Evolutionary conservation across 2,797 vertebrate species (phyloP), one percentile per base, ranked within the genome.

Genomic region (Mycteria americana): DNA sequence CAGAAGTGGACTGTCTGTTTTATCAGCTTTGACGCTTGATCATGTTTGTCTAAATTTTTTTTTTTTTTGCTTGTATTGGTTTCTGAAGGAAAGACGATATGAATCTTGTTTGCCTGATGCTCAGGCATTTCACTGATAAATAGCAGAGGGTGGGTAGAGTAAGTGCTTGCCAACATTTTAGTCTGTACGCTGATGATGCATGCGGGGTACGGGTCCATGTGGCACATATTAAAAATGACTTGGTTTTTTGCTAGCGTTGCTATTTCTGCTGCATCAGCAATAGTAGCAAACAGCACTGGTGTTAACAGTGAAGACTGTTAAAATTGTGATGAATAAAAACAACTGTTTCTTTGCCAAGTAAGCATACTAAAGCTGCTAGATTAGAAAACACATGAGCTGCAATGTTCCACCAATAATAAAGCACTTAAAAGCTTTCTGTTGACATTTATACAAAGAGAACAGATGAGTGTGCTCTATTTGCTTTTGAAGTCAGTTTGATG

Each of bases 361-460:
- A 96, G 90, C 86, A 69, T 93, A 85, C 54, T 90, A 95, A 94
- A 88, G 92, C 88, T 95, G 73, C 63, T 93, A 94, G 94, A 93
- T 96, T 95, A 95, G 92, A 90, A 95, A 96, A 88, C 92, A 70
- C 62, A 81, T 39, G 87, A 95, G 94, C 94, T 95, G 90, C 91
- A 82, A 27, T 76, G 84, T 96, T 95, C 88, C 57, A 89, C 94
- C 74, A 63, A n/a, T 96, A 95, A 94, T 95, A 96, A 96, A 96
- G 89, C 89, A 89, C 89, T 95, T 96, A 79, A 96, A 95, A 97
- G 95, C 93, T 90, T 95, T 94, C 79, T 91, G 82, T 95, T 96
- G 95, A 96, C 88, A 84, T 87, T 93, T 94, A 48, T 60, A 95
- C 85, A 57, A 94, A 92, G 88, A 76, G 93, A 96, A 93, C 22